Conservation (phyloP, 2,888 invertebrate genomes). For the Crocallis elinguaria region DNA sequence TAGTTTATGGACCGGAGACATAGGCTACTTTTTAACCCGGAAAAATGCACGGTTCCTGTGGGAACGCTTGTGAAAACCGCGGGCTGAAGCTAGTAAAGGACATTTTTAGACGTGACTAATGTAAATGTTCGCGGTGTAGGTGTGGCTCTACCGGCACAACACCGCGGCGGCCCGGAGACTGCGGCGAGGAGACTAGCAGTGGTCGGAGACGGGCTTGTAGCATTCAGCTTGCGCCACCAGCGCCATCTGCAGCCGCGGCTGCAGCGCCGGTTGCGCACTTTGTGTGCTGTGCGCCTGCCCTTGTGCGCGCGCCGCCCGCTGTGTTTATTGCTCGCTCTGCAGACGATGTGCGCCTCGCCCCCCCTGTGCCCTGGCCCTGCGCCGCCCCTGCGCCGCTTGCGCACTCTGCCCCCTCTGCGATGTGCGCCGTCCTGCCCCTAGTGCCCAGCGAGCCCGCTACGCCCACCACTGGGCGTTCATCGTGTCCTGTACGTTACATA, state of each 20-base stretch:
- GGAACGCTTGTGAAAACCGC: no score
- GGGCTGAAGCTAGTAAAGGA: no score
- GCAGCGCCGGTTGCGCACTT: slow-evolving; percentile 21
- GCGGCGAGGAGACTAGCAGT: slow-evolving; percentile 88
- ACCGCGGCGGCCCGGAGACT: slow-evolving; percentile 80
- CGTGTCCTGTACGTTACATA: slow-evolving; percentile 36
- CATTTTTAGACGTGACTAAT: no score
- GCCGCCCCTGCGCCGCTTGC: slow-evolving; percentile 26
- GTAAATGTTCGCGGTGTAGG: slow-evolving; percentile 58
- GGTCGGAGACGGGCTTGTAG: slow-evolving; percentile 82
- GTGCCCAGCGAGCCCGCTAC: slow-evolving; percentile 33
- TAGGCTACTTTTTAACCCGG: no score
- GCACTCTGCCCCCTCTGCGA: slow-evolving; percentile 37
- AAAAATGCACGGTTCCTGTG: no score
- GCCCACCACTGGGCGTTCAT: slow-evolving; percentile 33
- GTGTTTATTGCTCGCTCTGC: slow-evolving; percentile 18
- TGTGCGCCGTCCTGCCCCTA: slow-evolving; percentile 32
- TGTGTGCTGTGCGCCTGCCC: slow-evolving; percentile 38
- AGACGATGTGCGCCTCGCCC: slow-evolving; percentile 34
- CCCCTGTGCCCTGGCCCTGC: slow-evolving; percentile 4
- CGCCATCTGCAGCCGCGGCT: slow-evolving; percentile 24
- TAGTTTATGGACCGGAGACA: no score
- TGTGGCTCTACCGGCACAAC: slow-evolving; percentile 79
- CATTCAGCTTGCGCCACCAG: slow-evolving; percentile 54
- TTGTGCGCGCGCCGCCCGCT: slow-evolving; percentile 23